Conservation (phyloP, 92 coral and sea anemone genomes). For the Epizoanthus rinbou region DNA sequence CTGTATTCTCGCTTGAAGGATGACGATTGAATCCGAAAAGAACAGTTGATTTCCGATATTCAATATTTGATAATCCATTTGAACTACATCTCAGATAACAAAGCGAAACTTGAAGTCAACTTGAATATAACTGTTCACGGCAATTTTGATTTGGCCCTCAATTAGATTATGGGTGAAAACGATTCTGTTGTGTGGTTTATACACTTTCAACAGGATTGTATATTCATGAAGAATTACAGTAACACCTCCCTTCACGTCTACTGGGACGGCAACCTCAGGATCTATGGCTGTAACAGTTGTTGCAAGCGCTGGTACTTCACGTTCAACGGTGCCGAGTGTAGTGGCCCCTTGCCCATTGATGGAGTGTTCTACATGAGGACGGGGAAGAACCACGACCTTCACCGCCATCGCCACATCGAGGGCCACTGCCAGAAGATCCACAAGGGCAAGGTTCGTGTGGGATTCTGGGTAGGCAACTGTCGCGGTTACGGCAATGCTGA, state of each 20-base stretch:
- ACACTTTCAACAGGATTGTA: constrained; percentile 20
- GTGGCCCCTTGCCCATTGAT: constrained; percentile 43
- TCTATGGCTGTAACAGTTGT: background rate
- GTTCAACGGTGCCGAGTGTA: background rate
- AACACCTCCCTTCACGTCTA: constrained; percentile 41
- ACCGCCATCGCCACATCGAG: constrained; percentile 23
- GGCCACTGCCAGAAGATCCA: constrained; percentile 34
- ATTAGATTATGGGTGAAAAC: no score
- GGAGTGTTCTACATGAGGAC: constrained; percentile 20
- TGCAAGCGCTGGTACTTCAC: constrained; percentile 58
- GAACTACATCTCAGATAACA: no score
- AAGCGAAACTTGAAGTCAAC: no score
- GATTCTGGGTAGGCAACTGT: constrained; percentile 44
- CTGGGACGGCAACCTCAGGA: constrained; percentile 39
- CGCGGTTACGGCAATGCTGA: constrained; percentile 1
- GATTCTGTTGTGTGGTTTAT: background rate
- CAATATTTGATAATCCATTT: no score
- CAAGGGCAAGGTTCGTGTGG: constrained; percentile 30
- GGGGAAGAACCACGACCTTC: constrained; percentile 4
- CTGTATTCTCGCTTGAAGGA: no score
- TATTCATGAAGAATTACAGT: constrained; percentile 26
- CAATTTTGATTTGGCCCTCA: no score
- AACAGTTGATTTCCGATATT: no score
- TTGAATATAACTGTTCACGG: no score
- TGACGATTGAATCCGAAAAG: no score